A percentile compares a stretch with the other conserved stretches of the same genome.
These are phyloP conservation scores for Microvelia longipes DNA, from an alignment of 1,140 invertebrate genomes.

Conservation along the genomic window DNA sequence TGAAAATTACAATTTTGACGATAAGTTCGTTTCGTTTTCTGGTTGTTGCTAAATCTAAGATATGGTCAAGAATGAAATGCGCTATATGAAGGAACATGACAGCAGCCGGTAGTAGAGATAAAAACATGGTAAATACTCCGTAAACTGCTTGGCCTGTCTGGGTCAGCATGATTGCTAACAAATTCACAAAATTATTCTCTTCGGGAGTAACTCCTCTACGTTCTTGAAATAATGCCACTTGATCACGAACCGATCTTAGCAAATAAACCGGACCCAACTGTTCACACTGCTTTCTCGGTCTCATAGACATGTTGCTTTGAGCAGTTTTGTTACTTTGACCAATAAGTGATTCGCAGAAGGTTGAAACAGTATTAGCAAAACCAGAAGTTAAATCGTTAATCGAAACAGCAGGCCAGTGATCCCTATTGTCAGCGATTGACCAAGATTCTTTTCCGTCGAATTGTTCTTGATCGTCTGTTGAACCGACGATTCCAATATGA, in stretches of 20 bases:
- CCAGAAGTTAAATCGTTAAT: not conserved
- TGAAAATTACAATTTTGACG: conserved; percentile 8
- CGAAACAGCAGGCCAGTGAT: not conserved
- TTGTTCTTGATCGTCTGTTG: too few species aligned
- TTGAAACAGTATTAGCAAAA: not conserved
- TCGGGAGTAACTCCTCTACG: conserved; percentile 10
- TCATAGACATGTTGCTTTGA: not conserved
- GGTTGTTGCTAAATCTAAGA: conserved; percentile 9
- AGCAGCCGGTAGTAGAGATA: conserved; percentile 10
- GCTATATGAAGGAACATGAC: conserved; percentile 12
- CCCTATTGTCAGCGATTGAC: too few species aligned
- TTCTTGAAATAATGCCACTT: conserved; percentile 12
- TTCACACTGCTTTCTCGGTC: conserved; percentile 4
- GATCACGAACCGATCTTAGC: conserved; percentile 11
- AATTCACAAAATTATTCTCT: conserved; percentile 16
- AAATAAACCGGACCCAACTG: conserved; percentile 12
- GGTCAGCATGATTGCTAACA: conserved; percentile 8
- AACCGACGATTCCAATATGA: too few species aligned
- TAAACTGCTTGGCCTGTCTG: conserved; percentile 10
- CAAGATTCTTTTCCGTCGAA: too few species aligned
- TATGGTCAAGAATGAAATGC: conserved; percentile 11
- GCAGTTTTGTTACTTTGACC: not conserved
- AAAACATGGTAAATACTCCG: conserved; percentile 17
- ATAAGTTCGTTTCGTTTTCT: conserved; percentile 8
- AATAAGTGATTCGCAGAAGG: not conserved